Evolutionary conservation across 2,888 invertebrate species (phyloP).

Genomic region (Lithophane socia): DNA sequence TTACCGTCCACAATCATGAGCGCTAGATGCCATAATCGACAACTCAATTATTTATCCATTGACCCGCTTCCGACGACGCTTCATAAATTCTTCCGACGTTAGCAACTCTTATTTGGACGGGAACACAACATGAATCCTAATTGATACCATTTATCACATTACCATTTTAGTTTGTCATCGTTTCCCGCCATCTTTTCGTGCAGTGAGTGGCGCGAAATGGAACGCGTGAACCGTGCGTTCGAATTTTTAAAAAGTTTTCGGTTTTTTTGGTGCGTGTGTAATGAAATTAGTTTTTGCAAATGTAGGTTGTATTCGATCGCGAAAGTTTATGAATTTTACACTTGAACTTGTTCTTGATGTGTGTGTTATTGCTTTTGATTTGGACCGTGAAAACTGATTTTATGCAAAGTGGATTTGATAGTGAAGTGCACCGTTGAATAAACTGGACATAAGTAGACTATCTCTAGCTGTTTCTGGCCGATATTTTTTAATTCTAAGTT

Average conservation of each 20-base stretch:
- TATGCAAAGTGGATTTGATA: constrained; percentile 15
- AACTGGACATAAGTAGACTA: constrained; percentile 10
- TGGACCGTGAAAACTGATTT: constrained; percentile 27
- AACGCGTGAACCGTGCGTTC: constrained; percentile 75
- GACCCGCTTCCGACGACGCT: constrained; percentile 75
- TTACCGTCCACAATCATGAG: constrained; percentile 19
- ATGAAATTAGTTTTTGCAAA: constrained; percentile 39
- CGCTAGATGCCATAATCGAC: constrained; percentile 66
- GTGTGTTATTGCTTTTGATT: constrained; percentile 20
- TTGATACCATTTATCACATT: constrained; percentile 76
- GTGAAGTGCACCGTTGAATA: constrained; percentile 38
- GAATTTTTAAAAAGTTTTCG: constrained; percentile 65
- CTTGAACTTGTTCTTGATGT: constrained; percentile 29
- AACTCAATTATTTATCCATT: constrained; percentile 83
- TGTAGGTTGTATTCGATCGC: constrained; percentile 35
- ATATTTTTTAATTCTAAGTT: constrained; percentile 49
- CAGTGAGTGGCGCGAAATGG: constrained; percentile 76
- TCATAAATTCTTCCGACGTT: constrained; percentile 70
- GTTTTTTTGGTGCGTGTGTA: constrained; percentile 18
- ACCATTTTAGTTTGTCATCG: constrained; percentile 75
- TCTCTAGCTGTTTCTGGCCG: constrained; percentile 71
- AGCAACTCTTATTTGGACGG: constrained; percentile 75
- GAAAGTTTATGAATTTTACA: constrained; percentile 43
- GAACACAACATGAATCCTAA: constrained; percentile 80
- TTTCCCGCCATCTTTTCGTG: constrained; percentile 73